Conservation (phyloP, 1,140 invertebrate species). For the Caenorhabditis inopinata region DNA sequence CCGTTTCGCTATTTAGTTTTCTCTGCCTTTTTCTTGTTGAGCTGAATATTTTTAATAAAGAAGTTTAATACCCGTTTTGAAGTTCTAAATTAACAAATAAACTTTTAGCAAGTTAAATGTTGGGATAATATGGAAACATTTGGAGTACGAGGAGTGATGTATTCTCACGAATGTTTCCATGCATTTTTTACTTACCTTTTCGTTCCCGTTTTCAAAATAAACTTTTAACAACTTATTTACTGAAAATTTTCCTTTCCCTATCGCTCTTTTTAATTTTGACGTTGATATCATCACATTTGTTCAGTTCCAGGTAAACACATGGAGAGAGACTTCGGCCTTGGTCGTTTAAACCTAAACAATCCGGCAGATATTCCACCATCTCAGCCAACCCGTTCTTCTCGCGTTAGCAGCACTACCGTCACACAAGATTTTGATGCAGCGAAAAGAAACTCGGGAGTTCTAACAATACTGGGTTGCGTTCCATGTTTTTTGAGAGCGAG, state of each 20-base stretch:
- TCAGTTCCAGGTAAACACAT: background rate
- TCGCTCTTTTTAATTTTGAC: background rate
- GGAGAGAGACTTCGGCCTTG: constrained; percentile 1
- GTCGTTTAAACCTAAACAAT: background rate
- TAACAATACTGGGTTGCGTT: background rate
- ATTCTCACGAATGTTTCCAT: too few relatives aligned
- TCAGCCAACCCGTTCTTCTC: background rate
- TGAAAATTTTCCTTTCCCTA: too few relatives aligned
- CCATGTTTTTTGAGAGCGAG: background rate
- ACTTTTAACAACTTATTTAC: too few relatives aligned
- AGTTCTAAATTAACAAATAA: background rate
- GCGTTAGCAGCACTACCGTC: background rate
- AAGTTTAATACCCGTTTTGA: too few relatives aligned
- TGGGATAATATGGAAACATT: background rate
- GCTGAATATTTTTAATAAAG: too few relatives aligned
- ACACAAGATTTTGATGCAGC: background rate
- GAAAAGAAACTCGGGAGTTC: constrained; percentile 7
- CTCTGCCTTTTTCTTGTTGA: too few relatives aligned
- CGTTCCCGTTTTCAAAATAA: too few relatives aligned
- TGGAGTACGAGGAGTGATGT: background rate
- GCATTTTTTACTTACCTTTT: too few relatives aligned
- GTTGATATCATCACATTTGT: background rate
- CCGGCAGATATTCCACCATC: too few relatives aligned
- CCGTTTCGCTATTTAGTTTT: too few relatives aligned
- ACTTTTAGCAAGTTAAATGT: background rate